phyloP scores from a whole-genome alignment of 2,113 vertebrate genomes.

The Chloroceryle aenea region DNA sequence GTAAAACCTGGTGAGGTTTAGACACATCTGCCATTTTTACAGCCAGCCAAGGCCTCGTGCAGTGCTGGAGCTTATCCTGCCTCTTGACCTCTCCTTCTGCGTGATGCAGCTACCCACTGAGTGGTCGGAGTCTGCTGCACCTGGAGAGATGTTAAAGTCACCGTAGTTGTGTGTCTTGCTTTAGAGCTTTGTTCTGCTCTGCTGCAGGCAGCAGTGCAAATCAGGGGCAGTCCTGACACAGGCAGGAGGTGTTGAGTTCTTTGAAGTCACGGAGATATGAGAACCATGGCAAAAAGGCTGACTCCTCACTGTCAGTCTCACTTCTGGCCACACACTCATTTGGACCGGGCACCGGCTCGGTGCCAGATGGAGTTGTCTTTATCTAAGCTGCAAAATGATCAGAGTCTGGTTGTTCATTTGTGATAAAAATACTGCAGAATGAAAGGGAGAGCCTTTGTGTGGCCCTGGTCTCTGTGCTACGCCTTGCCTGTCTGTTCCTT shows the following conservation, averaged over 20 bases:
- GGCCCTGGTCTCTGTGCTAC: background rate
- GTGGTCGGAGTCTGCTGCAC: background rate
- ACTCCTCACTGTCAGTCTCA: background rate
- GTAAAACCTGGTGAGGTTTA: background rate
- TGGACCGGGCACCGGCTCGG: accelerated
- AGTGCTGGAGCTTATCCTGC: background rate
- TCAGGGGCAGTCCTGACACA: background rate
- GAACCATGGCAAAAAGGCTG: background rate
- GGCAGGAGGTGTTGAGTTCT: background rate
- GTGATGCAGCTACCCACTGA: background rate
- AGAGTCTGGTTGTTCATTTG: background rate
- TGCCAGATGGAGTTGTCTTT: background rate
- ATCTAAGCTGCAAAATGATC: background rate
- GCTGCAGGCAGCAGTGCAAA: background rate
- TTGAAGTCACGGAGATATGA: background rate
- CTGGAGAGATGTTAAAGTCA: background rate
- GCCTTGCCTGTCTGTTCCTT: background rate
- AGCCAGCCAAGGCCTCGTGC: accelerated
- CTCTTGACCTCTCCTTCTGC: background rate
- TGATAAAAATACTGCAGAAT: background rate
- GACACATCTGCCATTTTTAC: background rate
- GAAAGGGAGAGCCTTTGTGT: background rate
- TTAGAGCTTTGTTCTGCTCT: background rate
- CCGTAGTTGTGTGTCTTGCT: background rate
- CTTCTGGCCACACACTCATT: background rate